Percentiles rank a stretch among this genome's conserved stretches.
Conservation (phyloP, 2,113 vertebrate species). For the Acanthisitta chloris region DNA sequence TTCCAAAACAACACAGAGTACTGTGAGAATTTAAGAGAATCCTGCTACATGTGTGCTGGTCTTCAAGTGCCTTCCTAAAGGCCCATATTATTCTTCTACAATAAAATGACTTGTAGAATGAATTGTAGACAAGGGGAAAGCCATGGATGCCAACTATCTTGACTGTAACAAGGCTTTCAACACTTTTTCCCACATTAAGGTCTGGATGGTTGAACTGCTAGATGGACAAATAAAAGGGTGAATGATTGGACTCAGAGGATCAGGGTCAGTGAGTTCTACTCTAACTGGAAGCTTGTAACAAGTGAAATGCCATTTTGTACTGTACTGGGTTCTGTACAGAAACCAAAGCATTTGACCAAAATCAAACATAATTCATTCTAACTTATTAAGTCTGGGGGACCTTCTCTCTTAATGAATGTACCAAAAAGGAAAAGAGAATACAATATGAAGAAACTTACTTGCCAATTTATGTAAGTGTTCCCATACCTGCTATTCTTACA, state of each 20-base stretch:
- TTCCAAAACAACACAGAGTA: not conserved
- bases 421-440: not conserved
- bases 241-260: not conserved
- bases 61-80: not conserved
- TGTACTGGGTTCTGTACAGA: not conserved
- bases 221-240: not conserved
- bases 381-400: not conserved
- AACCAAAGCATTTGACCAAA: not conserved
- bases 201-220: not conserved
- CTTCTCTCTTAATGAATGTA: not conserved
- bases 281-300: not conserved
- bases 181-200: not conserved
- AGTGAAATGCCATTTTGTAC: not conserved
- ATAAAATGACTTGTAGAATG: fast-evolving
- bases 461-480: not conserved
- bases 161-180: not conserved
- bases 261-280: not conserved
- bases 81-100: not conserved
- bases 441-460: not conserved
- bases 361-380: not conserved
- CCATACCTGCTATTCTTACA: not conserved
- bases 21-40: not conserved
- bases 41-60: not conserved
- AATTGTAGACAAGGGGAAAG: not conserved
- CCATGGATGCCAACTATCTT: not conserved